Percentiles rank a stretch among this genome's conserved stretches.
Evolutionary conservation across 2,113 vertebrate species (phyloP).

Genomic region (Crotophaga sulcirostris): DNA sequence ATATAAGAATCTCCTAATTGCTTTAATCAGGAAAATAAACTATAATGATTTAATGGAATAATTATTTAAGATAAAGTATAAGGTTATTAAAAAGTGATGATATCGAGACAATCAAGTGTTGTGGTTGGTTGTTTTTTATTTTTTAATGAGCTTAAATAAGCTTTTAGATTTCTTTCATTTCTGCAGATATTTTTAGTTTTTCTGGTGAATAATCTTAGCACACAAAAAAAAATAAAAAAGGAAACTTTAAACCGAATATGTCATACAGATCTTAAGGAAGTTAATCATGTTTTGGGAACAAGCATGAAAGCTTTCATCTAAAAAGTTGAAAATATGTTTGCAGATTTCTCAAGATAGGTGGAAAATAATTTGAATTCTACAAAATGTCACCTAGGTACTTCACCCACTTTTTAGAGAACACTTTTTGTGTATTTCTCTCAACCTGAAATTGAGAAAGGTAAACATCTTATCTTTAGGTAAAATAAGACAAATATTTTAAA

Average conservation of each 20-base stretch:
- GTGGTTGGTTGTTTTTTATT: not conserved
- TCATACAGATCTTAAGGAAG: constrained; percentile 11
- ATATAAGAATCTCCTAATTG: not conserved
- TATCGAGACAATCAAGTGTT: not conserved
- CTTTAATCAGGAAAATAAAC: not conserved
- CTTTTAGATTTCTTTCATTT: not conserved
- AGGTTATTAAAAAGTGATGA: not conserved
- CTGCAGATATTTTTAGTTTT: not conserved
- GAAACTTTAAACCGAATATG: constrained; percentile 16
- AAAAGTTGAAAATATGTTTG: not conserved
- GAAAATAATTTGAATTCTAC: not conserved
- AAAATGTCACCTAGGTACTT: not conserved
- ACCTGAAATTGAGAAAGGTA: not conserved
- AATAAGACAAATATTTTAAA: not conserved
- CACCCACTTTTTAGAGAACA: not conserved
- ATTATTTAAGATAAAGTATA: not conserved
- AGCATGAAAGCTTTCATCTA: constrained; percentile 22
- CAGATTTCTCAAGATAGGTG: not conserved
- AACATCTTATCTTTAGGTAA: not conserved
- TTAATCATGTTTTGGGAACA: not conserved
- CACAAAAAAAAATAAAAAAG: not conserved
- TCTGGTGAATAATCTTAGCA: not conserved
- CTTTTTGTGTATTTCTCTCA: not conserved
- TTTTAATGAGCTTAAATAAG: not conserved
- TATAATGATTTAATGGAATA: not conserved